Base-by-base conservation (phyloP, 23 tunicate species). In the Ascidia mentula region DNA sequence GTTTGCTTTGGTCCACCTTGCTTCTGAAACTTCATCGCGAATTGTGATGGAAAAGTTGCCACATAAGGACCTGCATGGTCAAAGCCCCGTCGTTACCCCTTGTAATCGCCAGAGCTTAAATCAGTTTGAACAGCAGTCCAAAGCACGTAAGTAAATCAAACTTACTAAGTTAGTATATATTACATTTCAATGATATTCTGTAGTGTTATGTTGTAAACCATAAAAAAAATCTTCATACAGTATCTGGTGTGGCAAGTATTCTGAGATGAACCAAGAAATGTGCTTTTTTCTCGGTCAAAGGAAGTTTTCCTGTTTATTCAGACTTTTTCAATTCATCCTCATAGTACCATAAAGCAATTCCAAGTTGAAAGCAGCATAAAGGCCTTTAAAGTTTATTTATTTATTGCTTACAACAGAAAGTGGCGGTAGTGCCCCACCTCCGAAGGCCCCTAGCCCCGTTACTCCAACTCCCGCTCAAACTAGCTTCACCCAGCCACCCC, bases 1-100 rank as follows among this genome's bases (percentile, higher is more conserved):
- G 9, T 94, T 94, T 95, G 99, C 99, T 18, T 31, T 89, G 40
- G 99, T 95, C 8, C 92, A 95, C 72, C 77, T 95, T 24, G 88
- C 80, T 69, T 82, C 92, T 38, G 99, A 95, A 46, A 20, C 96
- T 12, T 89, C 96, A 24, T 90, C 99, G 18, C 40, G 95, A 80
- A 79, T 86, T 32, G 72, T 95, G 13, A 89, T 95, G 96, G 99
- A 95, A 26, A 95, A 95, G 73, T 83, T 95, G 37, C 99, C 99
- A 20, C 86, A 76, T 17, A 90, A 84, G 77, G 92, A 95, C 37
- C 1, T 95, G 40, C 91, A 95, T 78, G 99, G 96, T 12, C 92
- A 86, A 72, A 86, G 86, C 40, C 99, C 99, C 18, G 90, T 86
- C 0, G 99, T 90, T 36, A 90, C 99, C 20, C 96, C 99, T 26